Evolutionary conservation across 2,797 vertebrate species (phyloP).

Genomic region (Danio choprae): DNA sequence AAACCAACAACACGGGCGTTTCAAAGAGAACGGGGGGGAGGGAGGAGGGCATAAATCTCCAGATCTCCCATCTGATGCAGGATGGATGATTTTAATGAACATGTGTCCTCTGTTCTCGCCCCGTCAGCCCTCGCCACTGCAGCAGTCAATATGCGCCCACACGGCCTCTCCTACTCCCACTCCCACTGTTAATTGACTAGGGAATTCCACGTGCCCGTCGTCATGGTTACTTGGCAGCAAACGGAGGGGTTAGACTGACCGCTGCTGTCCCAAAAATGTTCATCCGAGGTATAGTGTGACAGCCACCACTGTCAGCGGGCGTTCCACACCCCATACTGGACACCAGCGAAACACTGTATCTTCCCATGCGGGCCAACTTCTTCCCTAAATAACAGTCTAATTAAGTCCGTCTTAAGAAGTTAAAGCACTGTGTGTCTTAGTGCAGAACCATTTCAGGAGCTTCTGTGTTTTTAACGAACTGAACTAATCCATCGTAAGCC

Average conservation of each 20-base stretch:
- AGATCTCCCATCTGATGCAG: slow-evolving; percentile 28
- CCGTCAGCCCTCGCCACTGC: slow-evolving; percentile 68
- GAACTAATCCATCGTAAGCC: slow-evolving; percentile 32
- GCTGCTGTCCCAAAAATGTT: slow-evolving; percentile 46
- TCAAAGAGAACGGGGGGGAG: background rate
- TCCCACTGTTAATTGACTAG: slow-evolving; percentile 68
- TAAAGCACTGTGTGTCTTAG: slow-evolving; percentile 16
- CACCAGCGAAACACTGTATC: slow-evolving; percentile 30
- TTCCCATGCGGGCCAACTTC: slow-evolving; percentile 15
- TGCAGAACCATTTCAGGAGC: slow-evolving; percentile 26
- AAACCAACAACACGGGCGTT: slow-evolving; percentile 33
- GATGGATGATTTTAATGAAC: slow-evolving; percentile 75
- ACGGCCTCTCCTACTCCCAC: slow-evolving; percentile 48
- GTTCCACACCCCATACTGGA: slow-evolving; percentile 46
- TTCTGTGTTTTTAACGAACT: slow-evolving; percentile 34
- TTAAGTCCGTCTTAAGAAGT: slow-evolving; percentile 61
- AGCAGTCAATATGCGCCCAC: slow-evolving; percentile 56
- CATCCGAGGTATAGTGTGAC: slow-evolving; percentile 19
- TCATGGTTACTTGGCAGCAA: slow-evolving; percentile 55
- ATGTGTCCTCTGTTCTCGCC: slow-evolving; percentile 69
- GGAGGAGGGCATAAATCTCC: background rate
- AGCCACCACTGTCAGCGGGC: slow-evolving; percentile 27
- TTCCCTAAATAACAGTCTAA: slow-evolving; percentile 22
- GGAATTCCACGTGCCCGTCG: slow-evolving; percentile 53
- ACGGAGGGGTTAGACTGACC: slow-evolving; percentile 42